Percentiles rank a stretch among this genome's conserved stretches.
Evolutionary conservation across 2,888 invertebrate genomes (phyloP).

Genomic region (Craniophora ligustri): DNA sequence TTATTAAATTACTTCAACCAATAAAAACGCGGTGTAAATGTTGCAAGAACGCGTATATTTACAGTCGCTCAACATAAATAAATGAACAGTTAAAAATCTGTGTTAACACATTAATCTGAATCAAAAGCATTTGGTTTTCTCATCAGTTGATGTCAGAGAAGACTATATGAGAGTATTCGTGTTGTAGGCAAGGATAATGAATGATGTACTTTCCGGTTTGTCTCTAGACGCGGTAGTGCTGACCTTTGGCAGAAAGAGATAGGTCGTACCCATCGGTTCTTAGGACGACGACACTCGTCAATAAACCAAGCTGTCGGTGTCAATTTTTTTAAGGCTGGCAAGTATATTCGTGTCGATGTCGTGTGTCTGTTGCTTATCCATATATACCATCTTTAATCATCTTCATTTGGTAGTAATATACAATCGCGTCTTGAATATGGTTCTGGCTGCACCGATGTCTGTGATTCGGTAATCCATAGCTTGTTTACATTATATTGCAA

Average conservation of each 20-base stretch:
- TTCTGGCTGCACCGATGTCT: conserved; percentile 5
- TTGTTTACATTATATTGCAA: conserved; percentile 44
- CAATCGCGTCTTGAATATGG: background rate
- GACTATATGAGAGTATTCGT: conserved; percentile 23
- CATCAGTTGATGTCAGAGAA: conserved; percentile 36
- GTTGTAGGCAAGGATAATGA: conserved; percentile 16
- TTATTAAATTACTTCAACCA: too few relatives aligned
- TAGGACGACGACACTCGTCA: too few relatives aligned
- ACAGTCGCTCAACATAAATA: background rate
- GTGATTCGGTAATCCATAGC: conserved; percentile 15
- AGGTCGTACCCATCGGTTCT: too few relatives aligned
- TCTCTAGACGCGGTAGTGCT: conserved; percentile 10
- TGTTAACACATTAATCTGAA: conserved; percentile 43
- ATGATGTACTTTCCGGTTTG: conserved; percentile 12
- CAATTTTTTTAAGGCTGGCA: too few relatives aligned
- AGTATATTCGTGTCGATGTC: too few relatives aligned
- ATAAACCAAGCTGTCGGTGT: too few relatives aligned
- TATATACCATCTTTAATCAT: too few relatives aligned
- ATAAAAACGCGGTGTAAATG: too few relatives aligned
- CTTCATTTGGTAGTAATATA: too few relatives aligned
- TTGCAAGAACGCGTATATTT: background rate
- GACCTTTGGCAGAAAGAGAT: too few relatives aligned
- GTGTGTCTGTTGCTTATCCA: too few relatives aligned
- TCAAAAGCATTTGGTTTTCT: conserved; percentile 34
- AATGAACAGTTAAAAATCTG: background rate